These are phyloP conservation scores for Eudasyphora cyanicolor DNA, from an alignment of 2,888 invertebrate species.

Conservation along the genomic window DNA sequence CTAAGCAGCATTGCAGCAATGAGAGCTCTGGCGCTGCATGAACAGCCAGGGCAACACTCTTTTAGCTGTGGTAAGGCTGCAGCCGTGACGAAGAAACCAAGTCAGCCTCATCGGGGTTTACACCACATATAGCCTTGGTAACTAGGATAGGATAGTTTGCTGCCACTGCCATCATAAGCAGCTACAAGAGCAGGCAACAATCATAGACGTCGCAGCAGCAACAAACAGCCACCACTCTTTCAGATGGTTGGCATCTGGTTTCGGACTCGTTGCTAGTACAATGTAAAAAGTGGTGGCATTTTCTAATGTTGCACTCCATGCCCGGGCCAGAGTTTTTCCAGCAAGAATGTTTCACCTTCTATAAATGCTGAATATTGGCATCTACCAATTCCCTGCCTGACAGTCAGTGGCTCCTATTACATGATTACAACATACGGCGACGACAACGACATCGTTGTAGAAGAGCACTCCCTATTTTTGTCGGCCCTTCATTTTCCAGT, in stretches of 20 bases:
- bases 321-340: conserved; percentile 46
- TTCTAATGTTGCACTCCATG: conserved; percentile 1
- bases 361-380: conserved; percentile 56
- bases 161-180: background rate
- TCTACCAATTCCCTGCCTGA: background rate
- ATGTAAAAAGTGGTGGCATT: conserved; percentile 37
- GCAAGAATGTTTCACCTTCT: conserved; percentile 52
- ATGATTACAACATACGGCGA: background rate
- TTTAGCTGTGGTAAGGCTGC: background rate
- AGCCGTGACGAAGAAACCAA: background rate
- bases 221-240: conserved; percentile 1
- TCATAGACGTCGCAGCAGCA: conserved; percentile 9
- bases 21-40: background rate
- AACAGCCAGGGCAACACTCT: background rate
- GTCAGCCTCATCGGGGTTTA: conserved; percentile 46
- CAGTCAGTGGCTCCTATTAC: conserved; percentile 52
- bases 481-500: background rate
- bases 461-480: conserved; percentile 19
- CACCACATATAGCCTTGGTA: conserved; percentile 46
- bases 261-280: background rate
- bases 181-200: conserved; percentile 30
- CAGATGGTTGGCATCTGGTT: conserved; percentile 43
- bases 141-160: conserved; percentile 49
- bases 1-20: too few relatives aligned
- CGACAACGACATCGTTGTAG: background rate